Conservation (phyloP, 2,113 vertebrate genomes). For the Suncus etruscus region DNA sequence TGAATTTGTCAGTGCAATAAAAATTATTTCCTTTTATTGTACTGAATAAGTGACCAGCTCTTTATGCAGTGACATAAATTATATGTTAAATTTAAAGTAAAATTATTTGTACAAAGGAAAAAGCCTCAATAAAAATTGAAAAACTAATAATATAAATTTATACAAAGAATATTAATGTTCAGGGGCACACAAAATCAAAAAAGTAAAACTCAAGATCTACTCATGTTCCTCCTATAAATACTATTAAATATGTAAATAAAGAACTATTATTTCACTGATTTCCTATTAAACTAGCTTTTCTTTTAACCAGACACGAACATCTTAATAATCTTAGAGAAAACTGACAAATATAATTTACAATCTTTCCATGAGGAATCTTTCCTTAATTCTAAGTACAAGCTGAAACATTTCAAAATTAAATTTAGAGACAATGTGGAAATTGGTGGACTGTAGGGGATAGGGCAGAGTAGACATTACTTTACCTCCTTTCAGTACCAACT, state of each 20-base stretch:
- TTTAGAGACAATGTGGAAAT: background rate
- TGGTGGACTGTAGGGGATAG: background rate
- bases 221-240: no score
- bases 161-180: no score
- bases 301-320: background rate
- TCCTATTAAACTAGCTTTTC: background rate
- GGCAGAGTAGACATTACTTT: no score
- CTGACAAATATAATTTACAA: background rate
- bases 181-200: no score
- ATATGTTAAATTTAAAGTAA: background rate
- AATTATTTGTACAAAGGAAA: no score
- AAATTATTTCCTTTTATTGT: slow-evolving; percentile 15
- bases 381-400: background rate
- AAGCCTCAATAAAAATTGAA: no score
- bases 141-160: no score
- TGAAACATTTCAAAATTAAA: background rate
- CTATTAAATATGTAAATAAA: no score
- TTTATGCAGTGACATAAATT: no score
- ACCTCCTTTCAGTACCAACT: no score
- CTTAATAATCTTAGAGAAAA: background rate
- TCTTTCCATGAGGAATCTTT: background rate
- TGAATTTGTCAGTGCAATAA: slow-evolving; percentile 30
- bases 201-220: no score
- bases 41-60: background rate
- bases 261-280: background rate